Evolutionary conservation across 2,888 invertebrate genomes (phyloP).

Genomic region (Pyrgus malvae): DNA sequence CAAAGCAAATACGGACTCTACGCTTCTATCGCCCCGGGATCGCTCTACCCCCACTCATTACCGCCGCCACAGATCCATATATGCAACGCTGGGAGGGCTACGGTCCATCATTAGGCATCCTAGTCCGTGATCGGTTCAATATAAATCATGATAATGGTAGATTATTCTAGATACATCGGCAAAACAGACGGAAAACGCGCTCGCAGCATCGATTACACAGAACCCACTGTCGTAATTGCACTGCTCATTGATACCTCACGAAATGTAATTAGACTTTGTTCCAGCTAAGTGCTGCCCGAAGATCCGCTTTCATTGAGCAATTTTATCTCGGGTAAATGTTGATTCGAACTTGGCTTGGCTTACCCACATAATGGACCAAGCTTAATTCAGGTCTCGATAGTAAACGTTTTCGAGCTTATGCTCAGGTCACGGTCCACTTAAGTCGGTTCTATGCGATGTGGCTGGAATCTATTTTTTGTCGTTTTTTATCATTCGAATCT

Average conservation of each 20-base stretch:
- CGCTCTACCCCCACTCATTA: conserved; percentile 50
- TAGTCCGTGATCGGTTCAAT: conserved; percentile 67
- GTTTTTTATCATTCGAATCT: conserved; percentile 17
- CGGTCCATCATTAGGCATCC: conserved; percentile 70
- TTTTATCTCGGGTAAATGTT: conserved; percentile 63
- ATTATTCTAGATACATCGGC: conserved; percentile 74
- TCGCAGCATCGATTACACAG: conserved; percentile 67
- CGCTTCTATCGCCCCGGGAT: conserved; percentile 40
- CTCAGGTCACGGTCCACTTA: conserved; percentile 26
- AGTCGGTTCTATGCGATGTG: conserved; percentile 13
- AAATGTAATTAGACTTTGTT: conserved; percentile 76
- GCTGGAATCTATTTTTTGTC: conserved; percentile 9
- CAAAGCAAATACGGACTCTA: conserved; percentile 11
- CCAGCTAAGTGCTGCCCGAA: conserved; percentile 59
- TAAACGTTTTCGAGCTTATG: conserved; percentile 27
- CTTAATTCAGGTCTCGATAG: conserved; percentile 29
- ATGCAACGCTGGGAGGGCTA: conserved; percentile 56
- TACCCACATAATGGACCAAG: conserved; percentile 22
- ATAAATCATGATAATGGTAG: conserved; percentile 79
- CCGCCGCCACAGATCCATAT: conserved; percentile 54
- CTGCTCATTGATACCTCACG: conserved; percentile 76
- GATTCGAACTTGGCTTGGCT: conserved; percentile 38
- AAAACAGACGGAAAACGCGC: conserved; percentile 73
- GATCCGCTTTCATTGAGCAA: conserved; percentile 59
- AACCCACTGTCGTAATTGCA: conserved; percentile 71